Evolutionary conservation across 1,140 invertebrate genomes (phyloP), one percentile per base, ranked within the genome.

Genomic region (Myzus persicae): DNA sequence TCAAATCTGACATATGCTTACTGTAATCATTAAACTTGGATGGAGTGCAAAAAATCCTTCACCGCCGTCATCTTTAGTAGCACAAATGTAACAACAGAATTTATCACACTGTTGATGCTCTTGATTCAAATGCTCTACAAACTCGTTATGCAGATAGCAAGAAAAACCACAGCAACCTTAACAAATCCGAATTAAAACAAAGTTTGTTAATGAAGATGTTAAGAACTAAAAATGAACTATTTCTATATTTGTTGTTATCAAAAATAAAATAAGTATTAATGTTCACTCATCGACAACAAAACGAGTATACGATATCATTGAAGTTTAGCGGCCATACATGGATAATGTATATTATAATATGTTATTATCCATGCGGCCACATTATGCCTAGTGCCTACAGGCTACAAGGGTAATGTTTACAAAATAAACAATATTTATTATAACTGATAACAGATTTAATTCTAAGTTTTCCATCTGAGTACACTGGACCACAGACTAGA

Each of bases 31-130:
- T 84, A 36, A 44, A 40, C n/a, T 51, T 38, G 81, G 46, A 0
- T 84, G 76, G 6, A 93, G 40, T 18, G 91, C 46, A 42, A 85
- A 85, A 82, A 40, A 93, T 51, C 81, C 81, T 51, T 85, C 36
- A 14, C 48, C 81, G 26, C 48, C 81, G 26, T 93, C 54, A 42
- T 81, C 90, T 44, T 84, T 9, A 82, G 51, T 92, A 51, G 31
- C 81, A 84, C 91, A 93, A 51, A 93, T 93, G 18, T 92, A 93
- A 54, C 91, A 93, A 93, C 81, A 48, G 2, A 38, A 93, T 85
- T 93, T 85, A 85, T 93, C 81, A 85, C 91, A 93, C 84, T 31
- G 36, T 93, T 93, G 91, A 84, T 93, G 91, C 1, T 51, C 36
- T 40, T 40, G 20, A 31, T 51, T 42, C 48, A 82, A 93, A 84